Base-by-base conservation (phyloP, 92 coral and sea anemone genomes). In the Isaurus tuberculatus region DNA sequence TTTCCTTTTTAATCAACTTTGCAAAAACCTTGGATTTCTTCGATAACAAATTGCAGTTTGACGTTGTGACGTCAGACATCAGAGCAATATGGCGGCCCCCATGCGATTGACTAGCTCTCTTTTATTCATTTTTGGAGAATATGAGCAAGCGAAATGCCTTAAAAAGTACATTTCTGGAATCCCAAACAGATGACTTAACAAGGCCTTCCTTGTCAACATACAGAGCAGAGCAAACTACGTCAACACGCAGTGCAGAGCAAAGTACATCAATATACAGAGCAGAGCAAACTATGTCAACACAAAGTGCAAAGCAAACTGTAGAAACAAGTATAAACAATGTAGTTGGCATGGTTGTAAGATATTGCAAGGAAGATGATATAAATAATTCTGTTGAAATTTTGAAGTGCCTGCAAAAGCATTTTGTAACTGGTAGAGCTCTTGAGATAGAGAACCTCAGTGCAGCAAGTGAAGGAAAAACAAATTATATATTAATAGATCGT, bases 381-480 rank as follows among this genome's bases (percentile, higher is more conserved):
- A 57, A 42, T 10, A 81, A 87, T 37, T 87, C 86, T 26, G 87
- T 87, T 72, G 90, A 72, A 57, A 86, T 86, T 0, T 73, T 86
- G 40, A 73, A 82, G 53, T 86, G 86, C 55, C 72, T 86, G 49
- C 82, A 86, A 27, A 48, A 53, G 66, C 36, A 49, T 61, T 66
- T 86, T 67, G 85, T 79, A 46, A 86, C 79, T 27, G 90, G 83
- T 20, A 81, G 84, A 87, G 75, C 66, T 30, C 83, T 80, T n/a
- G 90, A 86, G 42, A 43, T 87, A 49, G 83, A 87, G 48, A 20
- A 36, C 34, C 37, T 44, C 26, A 33, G 61, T 33, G 84, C 72
- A 51, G 75, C 16, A 27, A 17, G 22, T 27, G 58, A 27, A 19
- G 90, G 90, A 7, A 84, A 65, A 11, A 87, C 90, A 63, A 87